Evolutionary conservation across 2,888 invertebrate species (phyloP), one percentile per base, ranked within the genome.

Genomic region (Smittia sp.): DNA sequence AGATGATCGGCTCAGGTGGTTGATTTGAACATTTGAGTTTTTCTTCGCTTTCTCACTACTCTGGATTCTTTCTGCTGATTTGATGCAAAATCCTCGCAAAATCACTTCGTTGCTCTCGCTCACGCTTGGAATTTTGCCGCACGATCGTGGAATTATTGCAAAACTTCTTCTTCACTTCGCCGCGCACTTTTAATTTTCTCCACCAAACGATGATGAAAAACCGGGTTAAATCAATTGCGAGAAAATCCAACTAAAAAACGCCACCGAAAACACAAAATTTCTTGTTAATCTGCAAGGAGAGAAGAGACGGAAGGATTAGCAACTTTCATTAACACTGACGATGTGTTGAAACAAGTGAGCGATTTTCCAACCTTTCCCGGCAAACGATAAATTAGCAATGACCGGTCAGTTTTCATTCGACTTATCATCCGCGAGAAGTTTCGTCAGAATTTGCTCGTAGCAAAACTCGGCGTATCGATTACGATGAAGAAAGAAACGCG

Each of bases 191-290:
- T 67, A n/a, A 15, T 6, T 27, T n/a, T 18, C 22, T 63, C 22
- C 27, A 58, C 46, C 15, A 15, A 13, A 58, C 58, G 58, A 20
- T 54, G 38, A 54, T 54, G 38, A 62, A 72, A 72, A 72, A 25
- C 15, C 41, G 69, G 39, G 54, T 72, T 27, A 72, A 72, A 72
- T 72, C 27, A 62, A 72, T 39, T 58, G 41, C 32, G 69, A 70
- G 69, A 70, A 70, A 70, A 70, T 70, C 32, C 54, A 72, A 72
- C 72, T 72, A 72, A 72, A 69, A 72, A 72, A 72, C 72, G 72
- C 72, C 72, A 72, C 72, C 62, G 52, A 72, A 72, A 72, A 72
- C 62, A 72, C 58, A 72, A 72, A 58, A 58, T 62, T 69, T 72
- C 72, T 69, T 54, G 54, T 66, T 72, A 72, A 72, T 72, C 72